Evolutionary conservation across 64 coral and sea anemone genomes (phyloP).

Genomic region (Dendronephthya gigantea): DNA sequence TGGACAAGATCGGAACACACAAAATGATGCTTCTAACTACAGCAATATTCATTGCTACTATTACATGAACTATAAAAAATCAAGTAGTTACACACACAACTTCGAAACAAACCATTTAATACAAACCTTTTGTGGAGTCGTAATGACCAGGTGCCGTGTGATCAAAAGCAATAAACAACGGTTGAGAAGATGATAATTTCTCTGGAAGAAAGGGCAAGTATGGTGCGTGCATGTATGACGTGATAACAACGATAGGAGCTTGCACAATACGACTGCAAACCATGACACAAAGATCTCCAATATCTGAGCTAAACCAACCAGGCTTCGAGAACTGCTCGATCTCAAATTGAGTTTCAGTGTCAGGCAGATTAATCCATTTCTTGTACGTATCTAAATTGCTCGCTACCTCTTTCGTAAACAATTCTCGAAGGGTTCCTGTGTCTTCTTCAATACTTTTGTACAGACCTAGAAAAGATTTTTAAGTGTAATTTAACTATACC

Average conservation of each 20-base stretch:
- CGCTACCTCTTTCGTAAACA: slow-evolving; percentile 47
- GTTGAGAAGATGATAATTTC: slow-evolving; percentile 49
- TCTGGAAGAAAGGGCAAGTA: slow-evolving; percentile 57
- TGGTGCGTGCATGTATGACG: slow-evolving; percentile 42
- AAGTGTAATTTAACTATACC: background rate
- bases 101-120: background rate
- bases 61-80: too few relatives aligned
- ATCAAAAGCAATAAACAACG: slow-evolving; percentile 61
- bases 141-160: slow-evolving; percentile 61
- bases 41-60: background rate
- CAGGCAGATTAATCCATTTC: slow-evolving; percentile 57
- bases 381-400: slow-evolving; percentile 48
- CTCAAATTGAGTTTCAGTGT: slow-evolving; percentile 39
- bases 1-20: too few relatives aligned
- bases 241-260: slow-evolving; percentile 53
- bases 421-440: slow-evolving; percentile 28
- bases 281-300: slow-evolving; percentile 67
- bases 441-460: slow-evolving; percentile 53
- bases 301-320: slow-evolving; percentile 59
- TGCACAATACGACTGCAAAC: slow-evolving; percentile 52
- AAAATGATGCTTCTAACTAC: too few relatives aligned
- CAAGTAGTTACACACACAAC: too few relatives aligned
- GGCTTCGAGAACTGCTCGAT: slow-evolving; percentile 54
- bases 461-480: background rate
- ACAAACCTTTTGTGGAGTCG: slow-evolving; percentile 63